Evolutionary conservation across 2,888 invertebrate genomes (phyloP), one percentile per base, ranked within the genome.

Genomic region (Empis stercorea): DNA sequence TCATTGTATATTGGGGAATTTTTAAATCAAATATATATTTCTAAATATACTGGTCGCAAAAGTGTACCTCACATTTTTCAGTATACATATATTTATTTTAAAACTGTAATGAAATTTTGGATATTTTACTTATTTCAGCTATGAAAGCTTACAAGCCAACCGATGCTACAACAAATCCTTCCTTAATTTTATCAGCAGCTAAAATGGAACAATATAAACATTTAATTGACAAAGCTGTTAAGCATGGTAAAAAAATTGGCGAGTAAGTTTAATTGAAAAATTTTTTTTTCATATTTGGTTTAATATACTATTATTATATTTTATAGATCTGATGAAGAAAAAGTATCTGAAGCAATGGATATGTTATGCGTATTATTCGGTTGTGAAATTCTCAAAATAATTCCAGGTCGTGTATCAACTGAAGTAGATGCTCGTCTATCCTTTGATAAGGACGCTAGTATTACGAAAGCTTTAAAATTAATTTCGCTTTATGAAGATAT

Each of bases 81-180:
- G n/a, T n/a, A n/a, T n/a, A n/a, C n/a, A n/a, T n/a, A n/a, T n/a
- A n/a, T n/a, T n/a, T n/a, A n/a, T n/a, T n/a, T n/a, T n/a, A n/a
- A n/a, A n/a, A n/a, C n/a, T n/a, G n/a, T n/a, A n/a, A n/a, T 27
- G 23, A 27, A 7, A n/a, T 34, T n/a, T n/a, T n/a, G n/a, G 13
- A 13, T 32, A n/a, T 32, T 32, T 32, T 7, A 48, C 48, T 44
- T 53, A 47, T 61, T 57, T 45, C 63, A 96, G 97, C 91, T 10
- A 96, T 99, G 82, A 87, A 91, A 68, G 81, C 86, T 57, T 99
- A 93, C 71, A 88, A 92, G 68, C 99, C 99, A 4, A 96, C 94
- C 1, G 99, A 99, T 82, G 97, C 97, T 34, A 99, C 99, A 3
- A 99, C 99, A 45, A 99, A 99, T 70, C 99, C 99, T 5, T 96